phyloP scores from a whole-genome alignment of 2,113 vertebrate species.

The Xenopus tropicalis region UCB_Xtro_10.0 CM004449.2:102362501-102363000 shows the following conservation, averaged over 20 bases:
- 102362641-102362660: conserved; percentile 21
- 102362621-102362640: background rate
- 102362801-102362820: conserved; percentile 45
- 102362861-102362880: conserved; percentile 52
- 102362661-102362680: conserved; percentile 35
- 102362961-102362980: too few relatives aligned
- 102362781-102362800: conserved; percentile 43
- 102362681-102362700: conserved; percentile 34
- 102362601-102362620: background rate
- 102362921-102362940: too few relatives aligned
- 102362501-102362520: too few relatives aligned
- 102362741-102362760: conserved; percentile 64
- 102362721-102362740: conserved; percentile 61
- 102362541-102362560: too few relatives aligned
- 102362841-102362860: background rate
- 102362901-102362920: too few relatives aligned
- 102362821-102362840: background rate
- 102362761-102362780: conserved; percentile 59
- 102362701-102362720: conserved; percentile 49
- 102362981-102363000: too few relatives aligned
- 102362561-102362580: conserved; percentile 20
- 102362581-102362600: conserved; percentile 23
- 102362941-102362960: too few relatives aligned
- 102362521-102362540: too few relatives aligned
- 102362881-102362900: conserved; percentile 18